Percentiles rank a stretch among this genome's conserved stretches.
These are phyloP conservation scores for Agapetus fuscipes DNA, from an alignment of 2,888 invertebrate species.

Conservation along the genomic window DNA sequence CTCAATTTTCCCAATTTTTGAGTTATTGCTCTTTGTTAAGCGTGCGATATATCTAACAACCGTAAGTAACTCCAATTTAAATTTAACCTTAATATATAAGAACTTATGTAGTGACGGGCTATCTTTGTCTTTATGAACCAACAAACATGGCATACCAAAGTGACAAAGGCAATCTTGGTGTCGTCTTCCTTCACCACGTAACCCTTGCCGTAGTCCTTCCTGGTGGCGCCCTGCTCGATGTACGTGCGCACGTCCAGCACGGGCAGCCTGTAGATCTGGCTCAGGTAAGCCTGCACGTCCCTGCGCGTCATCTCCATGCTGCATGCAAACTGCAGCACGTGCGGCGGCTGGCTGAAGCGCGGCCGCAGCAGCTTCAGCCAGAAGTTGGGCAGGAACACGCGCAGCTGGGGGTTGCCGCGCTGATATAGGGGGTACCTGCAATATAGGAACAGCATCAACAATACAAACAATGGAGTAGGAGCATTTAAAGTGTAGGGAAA, in stretches of 20 bases:
- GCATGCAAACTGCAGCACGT: constrained; percentile 80
- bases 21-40: too few species aligned
- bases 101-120: too few species aligned
- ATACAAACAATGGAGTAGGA: too few species aligned
- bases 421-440: constrained; percentile 84
- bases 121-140: too few species aligned
- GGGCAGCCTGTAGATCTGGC: constrained; percentile 88
- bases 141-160: constrained; percentile 64
- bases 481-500: too few species aligned
- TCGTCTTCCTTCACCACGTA: constrained; percentile 77
- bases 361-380: constrained; percentile 90
- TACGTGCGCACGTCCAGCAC: constrained; percentile 68
- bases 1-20: too few species aligned
- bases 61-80: too few species aligned
- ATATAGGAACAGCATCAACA: constrained; percentile 28
- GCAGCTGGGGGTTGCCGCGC: constrained; percentile 86
- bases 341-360: constrained; percentile 54
- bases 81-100: too few species aligned
- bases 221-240: constrained; percentile 60
- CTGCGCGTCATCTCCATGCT: constrained; percentile 88
- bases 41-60: too few species aligned
- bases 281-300: constrained; percentile 88
- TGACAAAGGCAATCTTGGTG: constrained; percentile 67
- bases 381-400: constrained; percentile 91
- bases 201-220: constrained; percentile 47